Evolutionary conservation across 2,113 vertebrate species (phyloP), one percentile per base, ranked within the genome.

Genomic region (Silurus glanis): DNA sequence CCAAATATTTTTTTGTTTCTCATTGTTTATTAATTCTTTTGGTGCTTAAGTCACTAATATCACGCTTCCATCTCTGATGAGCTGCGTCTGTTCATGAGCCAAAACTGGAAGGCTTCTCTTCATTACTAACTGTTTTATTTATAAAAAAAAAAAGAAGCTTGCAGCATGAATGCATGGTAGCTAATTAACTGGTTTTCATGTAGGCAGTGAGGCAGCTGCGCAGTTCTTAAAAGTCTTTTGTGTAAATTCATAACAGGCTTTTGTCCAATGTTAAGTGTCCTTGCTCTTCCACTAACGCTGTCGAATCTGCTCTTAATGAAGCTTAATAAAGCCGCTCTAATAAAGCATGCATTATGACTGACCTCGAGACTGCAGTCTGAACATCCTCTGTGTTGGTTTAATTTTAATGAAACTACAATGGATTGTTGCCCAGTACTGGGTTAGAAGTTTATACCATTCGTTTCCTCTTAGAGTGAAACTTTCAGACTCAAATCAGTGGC

Each of bases 321-420:
- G 0, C 7, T 37, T 58, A 79, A 45, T 59, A 59, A 80, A 12
- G 0, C 7, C 6, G 23, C 47, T 61, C 71, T 53, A 19, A 10
- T 78, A 37, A 55, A 37, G 61, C 87, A 82, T 71, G 79, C 66
- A 2, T 51, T 56, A 49, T 51, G 17, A 78, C 67, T 16, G 76
- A 58, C 53, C 79, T 55, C 28, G 21, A 62, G 45, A 19, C 9
- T 59, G 61, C 13, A 58, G 37, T 72, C 64, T 59, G 64, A 59
- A 19, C 9, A 74, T 59, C 6, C 58, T 74, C 23, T 47, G 49
- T 62, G 82, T 49, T 23, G 10, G 4, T 75, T 75, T n/a, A 51
- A 51, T 74, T 5, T 53, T n/a, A 17, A 16, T 72, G 14, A 71
- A 71, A 71, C 28, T 87, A n/a, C 67, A 49, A 81, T 1, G 8